Evolutionary conservation across 2,888 invertebrate species (phyloP).

Genomic region (Operophtera brumata): DNA sequence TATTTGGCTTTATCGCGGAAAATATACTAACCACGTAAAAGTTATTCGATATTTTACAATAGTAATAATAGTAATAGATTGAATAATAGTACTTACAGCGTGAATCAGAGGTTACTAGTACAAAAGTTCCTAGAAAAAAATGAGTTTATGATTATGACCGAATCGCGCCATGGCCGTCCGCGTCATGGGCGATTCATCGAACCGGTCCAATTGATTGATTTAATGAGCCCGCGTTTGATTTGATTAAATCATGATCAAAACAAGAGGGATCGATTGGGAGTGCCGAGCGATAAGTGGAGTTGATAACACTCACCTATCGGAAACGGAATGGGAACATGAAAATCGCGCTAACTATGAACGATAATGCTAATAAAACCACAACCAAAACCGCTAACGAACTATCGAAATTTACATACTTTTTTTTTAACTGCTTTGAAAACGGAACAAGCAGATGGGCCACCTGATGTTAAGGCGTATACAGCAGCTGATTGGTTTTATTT

Average conservation of each 20-base stretch:
- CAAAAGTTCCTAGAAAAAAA: conserved; percentile 20
- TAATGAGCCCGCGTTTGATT: conserved; percentile 28
- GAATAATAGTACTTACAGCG: neutral
- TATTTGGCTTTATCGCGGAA: no score
- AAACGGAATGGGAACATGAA: neutral
- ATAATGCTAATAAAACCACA: no score
- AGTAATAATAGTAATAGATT: no score
- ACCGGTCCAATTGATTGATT: conserved; percentile 29
- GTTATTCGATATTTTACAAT: no score
- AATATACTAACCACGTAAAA: no score
- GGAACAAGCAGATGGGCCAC: no score
- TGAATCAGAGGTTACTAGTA: conserved; percentile 16
- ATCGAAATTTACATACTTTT: no score
- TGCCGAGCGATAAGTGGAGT: conserved; percentile 6
- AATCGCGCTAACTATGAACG: no score
- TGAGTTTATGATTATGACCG: conserved; percentile 12
- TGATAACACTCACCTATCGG: neutral
- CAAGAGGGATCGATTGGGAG: conserved; percentile 15
- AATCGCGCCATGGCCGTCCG: conserved; percentile 9
- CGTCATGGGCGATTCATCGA: conserved; percentile 18
- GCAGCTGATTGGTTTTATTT: no score
- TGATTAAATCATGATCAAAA: conserved; percentile 30
- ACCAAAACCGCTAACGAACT: no score
- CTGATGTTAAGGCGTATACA: no score
- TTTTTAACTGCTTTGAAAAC: no score